Evolutionary conservation across 2,888 invertebrate species (phyloP), one percentile per base, ranked within the genome.

Genomic region (Polymixis lichenea): DNA sequence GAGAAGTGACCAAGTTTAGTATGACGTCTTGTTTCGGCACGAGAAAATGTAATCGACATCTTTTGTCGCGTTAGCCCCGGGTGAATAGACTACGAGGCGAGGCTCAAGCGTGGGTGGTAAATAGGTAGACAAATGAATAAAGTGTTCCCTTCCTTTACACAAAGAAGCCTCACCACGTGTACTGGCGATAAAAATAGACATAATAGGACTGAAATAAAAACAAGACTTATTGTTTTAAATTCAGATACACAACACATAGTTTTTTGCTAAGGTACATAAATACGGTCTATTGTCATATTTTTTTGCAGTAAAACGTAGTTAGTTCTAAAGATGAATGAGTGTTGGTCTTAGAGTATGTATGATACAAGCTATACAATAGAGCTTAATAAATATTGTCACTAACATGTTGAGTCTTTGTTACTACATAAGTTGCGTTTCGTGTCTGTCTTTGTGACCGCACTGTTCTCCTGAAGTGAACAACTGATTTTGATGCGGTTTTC

Each of bases 201-300:
- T 76, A 82, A 55, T 25, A 28, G 15, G 15, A 32, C 17, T 55
- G 49, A 55, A 55, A 66, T n/a, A 76, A 65, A 55, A 82, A 66
- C 65, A 32, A 55, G 38, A 60, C 28, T 43, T 61, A 9, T 82
- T 65, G 64, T 77, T 82, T 82, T 46, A 28, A 43, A 61, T 82
- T 43, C 49, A 51, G 38, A 66, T 38, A 77, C 3, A 32, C 55
- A 25, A 55, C 43, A 55, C 43, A 43, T 32, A 5, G 60, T 78
- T 82, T 83, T 77, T 78, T 78, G 62, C 25, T 28, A 0, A 15
- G 7, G n/a, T 7, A 43, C 0, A 17, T 74, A 73, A 75, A 82
- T 49, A 43, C 51, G 7, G 15, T 77, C 55, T 78, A 82, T 82
- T 78, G 83, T 67, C 60, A 49, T 61, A 61, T 62, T 80, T 78